These are phyloP conservation scores for Neoniphon sammara DNA, from an alignment of 2,797 vertebrate genomes.

Conservation along the genomic window DNA sequence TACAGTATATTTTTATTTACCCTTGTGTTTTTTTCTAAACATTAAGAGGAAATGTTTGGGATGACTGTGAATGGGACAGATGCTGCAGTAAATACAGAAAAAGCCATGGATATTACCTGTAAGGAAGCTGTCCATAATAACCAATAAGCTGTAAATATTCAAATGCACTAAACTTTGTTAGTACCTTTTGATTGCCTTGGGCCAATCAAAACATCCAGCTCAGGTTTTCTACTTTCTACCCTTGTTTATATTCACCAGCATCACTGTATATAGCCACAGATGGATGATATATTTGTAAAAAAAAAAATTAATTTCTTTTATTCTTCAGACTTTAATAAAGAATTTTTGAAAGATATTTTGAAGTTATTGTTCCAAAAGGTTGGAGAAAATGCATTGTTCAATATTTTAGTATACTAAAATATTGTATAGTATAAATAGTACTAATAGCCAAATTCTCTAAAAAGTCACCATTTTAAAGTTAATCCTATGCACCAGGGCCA, in stretches of 20 bases:
- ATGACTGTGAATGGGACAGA: constrained; percentile 48
- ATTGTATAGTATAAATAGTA: no score
- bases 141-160: constrained; percentile 44
- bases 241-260: constrained; percentile 35
- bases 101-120: constrained; percentile 1
- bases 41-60: neutral
- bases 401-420: neutral
- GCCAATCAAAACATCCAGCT: constrained; percentile 12
- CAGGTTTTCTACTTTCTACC: constrained; percentile 38
- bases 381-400: neutral
- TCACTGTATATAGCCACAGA: constrained; percentile 46
- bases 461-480: neutral
- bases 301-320: constrained; percentile 6
- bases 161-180: constrained; percentile 43
- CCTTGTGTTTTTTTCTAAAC: constrained; percentile 11
- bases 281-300: constrained; percentile 51
- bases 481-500: no score
- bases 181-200: constrained; percentile 6
- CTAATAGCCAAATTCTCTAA: neutral
- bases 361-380: neutral
- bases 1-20: neutral
- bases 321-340: constrained; percentile 36
- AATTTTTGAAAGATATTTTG: neutral
- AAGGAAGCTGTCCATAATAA: neutral
- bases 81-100: neutral